Conservation (phyloP, 2,797 vertebrate genomes). For the Graptemys geographica region DNA sequence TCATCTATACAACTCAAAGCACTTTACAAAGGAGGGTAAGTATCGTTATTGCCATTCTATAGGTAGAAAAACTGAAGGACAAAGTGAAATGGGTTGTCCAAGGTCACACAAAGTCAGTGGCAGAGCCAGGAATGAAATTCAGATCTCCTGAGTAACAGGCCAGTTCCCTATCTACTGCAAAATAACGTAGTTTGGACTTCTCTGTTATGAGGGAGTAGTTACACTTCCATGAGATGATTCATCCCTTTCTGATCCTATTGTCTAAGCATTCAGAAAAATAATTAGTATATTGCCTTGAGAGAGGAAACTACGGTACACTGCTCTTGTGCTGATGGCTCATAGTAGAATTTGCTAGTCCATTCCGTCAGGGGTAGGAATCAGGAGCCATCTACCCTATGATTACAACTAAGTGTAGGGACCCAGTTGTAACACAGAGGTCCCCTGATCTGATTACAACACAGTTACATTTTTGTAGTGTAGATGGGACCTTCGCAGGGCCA, state of each 20-base stretch:
- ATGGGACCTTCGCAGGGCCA: neutral
- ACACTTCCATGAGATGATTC: neutral
- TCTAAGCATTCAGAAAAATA: neutral
- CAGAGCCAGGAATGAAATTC: too few relatives aligned
- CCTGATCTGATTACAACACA: neutral
- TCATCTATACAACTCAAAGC: too few relatives aligned
- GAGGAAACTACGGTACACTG: neutral
- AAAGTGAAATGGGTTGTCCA: too few relatives aligned
- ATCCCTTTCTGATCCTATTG: neutral
- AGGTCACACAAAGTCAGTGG: too few relatives aligned
- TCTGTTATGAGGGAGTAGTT: neutral
- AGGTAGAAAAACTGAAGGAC: too few relatives aligned
- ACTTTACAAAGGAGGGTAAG: too few relatives aligned
- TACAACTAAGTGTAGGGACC: neutral
- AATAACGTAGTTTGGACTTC: neutral
- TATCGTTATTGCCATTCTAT: too few relatives aligned
- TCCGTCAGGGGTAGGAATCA: accelerated
- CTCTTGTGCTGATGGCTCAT: neutral
- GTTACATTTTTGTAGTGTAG: accelerated
- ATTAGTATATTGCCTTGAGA: neutral
- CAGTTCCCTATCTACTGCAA: too few relatives aligned
- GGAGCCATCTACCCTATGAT: neutral
- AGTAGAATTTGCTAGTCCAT: accelerated
- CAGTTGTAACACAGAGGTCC: neutral
- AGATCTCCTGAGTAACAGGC: too few relatives aligned